Evolutionary conservation across 2,797 vertebrate species (phyloP), one percentile per base, ranked within the genome.

Genomic region (Lagocephalus sceleratus): DNA sequence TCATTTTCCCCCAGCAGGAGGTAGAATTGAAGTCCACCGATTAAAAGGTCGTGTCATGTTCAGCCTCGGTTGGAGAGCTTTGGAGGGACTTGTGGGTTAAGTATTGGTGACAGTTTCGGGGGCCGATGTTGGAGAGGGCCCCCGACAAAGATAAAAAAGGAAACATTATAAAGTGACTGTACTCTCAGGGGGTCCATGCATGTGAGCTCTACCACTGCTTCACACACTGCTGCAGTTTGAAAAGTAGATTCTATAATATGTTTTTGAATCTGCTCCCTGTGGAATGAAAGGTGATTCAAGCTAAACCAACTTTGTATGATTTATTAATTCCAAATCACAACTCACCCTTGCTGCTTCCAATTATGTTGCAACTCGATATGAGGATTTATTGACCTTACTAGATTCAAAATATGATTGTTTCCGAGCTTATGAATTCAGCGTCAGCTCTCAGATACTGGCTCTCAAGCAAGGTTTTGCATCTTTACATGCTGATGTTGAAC

Each of bases 281-380:
- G 69, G 71, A 64, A 23, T 3, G 45, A 20, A 0, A 11, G 53
- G 38, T 9, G 20, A 71, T 68, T 75, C 38, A 65, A 59, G 49
- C 57, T 53, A 29, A 61, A 71, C 58, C 46, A 62, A 43, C 35
- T 52, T 54, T 61, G 54, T 52, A 54, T 66, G 45, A 70, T 73
- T 76, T 78, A 73, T 72, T 81, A 64, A 65, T 75, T 72, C 35
- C 9, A 47, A 57, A 54, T 43, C 58, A 60, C 55, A 54, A 60
- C 54, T 20, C 54, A 23, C 11, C 17, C 57, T 66, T 53, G 60
- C 59, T 61, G 61, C 68, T 61, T 75, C 51, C 61, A 43, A 66
- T 63, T 73, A 60, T 60, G 22, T 26, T 56, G 60, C 50, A 60
- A 63, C 43, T 55, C 26, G 7, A 49, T 57, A 49, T 57, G 23